Base-by-base conservation (phyloP, 2,888 invertebrate genomes). In the Hybos culiciformis region DNA sequence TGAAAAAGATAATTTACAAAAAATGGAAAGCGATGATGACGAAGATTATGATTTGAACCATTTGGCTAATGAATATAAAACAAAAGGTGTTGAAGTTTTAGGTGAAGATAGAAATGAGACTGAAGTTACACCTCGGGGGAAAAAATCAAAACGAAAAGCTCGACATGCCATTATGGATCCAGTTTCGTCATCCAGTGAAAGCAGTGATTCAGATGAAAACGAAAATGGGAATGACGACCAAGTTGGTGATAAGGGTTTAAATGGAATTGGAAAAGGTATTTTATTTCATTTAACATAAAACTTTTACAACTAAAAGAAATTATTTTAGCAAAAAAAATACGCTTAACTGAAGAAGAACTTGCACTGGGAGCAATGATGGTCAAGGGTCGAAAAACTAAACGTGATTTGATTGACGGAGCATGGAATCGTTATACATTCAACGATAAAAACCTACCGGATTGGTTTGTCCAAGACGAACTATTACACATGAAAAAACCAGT, bases 401-500 rank as follows among this genome's bases (percentile, higher is more conserved):
- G 94, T 26, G 94, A 99, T 60, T 68, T 97, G 9, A 71, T 83
- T 9, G 96, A 97, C 60, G 80, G 77, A 39, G 91, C 83, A 1
- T 97, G 91, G 85, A 92, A 96, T 66, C 76, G 92, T 53, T 96
- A 87, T 61, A 78, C 85, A 4, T 92, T 88, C 60, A 90, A 92
- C 58, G 97, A 97, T 62, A 80, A 79, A 2, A 75, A 85, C 60
- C 70, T 98, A 38, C 98, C 98, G 0, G 84, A 85, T 53, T 99
- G 98, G 98, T 99, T 99, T 68, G 74, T 77, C 0, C 78, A 87
- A 46, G 97, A 99, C 55, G 98, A 99, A 64, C 76, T 80, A 48
- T 82, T 83, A 60, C 92, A 96, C 57, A 88, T 87, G 81, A 77
- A 72, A 51, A 83, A 82, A 59, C 80, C 80, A 45, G 68, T 82